A percentile compares a stretch with the other conserved stretches of the same genome.
Evolutionary conservation across 2,797 vertebrate species (phyloP).

Genomic region (Gallinago solitaria): DNA sequence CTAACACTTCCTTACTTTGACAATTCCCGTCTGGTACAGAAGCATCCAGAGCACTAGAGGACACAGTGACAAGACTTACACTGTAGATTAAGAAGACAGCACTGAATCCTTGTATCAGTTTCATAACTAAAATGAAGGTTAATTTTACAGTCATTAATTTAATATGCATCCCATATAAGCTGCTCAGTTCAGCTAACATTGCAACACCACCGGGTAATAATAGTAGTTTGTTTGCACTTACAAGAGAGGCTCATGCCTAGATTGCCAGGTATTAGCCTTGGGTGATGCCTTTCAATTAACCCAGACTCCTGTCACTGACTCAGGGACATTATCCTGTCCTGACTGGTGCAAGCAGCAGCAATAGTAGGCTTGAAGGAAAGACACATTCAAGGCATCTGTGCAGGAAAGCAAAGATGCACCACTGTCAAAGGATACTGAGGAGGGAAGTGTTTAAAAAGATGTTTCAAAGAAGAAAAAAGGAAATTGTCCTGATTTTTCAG

Average conservation of each 20-base stretch:
- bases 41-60: neutral
- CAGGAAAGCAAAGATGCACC: neutral
- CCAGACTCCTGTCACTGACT: neutral
- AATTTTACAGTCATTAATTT: neutral
- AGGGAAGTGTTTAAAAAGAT: neutral
- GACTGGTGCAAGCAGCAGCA: neutral
- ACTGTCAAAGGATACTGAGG: neutral
- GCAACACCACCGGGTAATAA: neutral
- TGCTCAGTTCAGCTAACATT: neutral
- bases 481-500: neutral
- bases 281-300: neutral
- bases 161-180: neutral
- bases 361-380: neutral
- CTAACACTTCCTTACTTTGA: neutral
- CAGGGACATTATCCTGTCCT: neutral
- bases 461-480: neutral
- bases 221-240: neutral
- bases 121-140: neutral
- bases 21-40: neutral
- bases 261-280: neutral
- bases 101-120: neutral
- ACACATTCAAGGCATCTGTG: neutral
- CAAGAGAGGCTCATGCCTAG: neutral
- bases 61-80: neutral
- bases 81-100: neutral